Evolutionary conservation across 35 echinoderm and acorn worm species (phyloP).

Genomic region (Lytechinus pictus): DNA sequence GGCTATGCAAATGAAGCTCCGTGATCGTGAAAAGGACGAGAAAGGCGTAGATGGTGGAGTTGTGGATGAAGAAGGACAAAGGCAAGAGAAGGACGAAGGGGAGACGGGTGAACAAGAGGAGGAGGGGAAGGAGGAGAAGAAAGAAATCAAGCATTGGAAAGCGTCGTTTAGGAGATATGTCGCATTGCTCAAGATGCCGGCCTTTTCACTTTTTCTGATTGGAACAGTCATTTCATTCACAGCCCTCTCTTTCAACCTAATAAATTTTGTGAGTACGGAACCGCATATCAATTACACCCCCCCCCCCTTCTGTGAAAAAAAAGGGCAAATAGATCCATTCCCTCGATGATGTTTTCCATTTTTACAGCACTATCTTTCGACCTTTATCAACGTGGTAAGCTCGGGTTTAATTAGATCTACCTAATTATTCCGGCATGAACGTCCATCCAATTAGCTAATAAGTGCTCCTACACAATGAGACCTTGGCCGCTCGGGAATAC

Average conservation of each 20-base stretch:
- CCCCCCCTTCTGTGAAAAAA: no score
- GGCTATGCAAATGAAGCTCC: neutral
- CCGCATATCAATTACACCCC: no score
- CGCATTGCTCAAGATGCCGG: neutral
- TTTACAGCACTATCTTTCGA: no score
- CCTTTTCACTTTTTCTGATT: neutral
- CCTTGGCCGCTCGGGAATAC: no score
- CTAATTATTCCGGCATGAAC: no score
- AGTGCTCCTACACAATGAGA: no score
- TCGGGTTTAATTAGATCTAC: no score
- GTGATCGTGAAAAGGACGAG: neutral
- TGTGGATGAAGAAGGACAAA: neutral
- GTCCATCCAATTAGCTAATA: no score
- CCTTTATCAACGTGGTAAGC: no score
- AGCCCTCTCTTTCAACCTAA: slow-evolving; percentile 34
- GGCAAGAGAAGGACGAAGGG: neutral
- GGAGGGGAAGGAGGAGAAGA: neutral
- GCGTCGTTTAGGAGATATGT: neutral
- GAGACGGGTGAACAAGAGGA: neutral
- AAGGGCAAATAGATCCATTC: no score
- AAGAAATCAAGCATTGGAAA: neutral
- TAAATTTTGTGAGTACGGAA: slow-evolving; percentile 28
- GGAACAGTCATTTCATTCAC: slow-evolving; percentile 31
- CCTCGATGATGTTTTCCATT: no score
- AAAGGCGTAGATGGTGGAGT: neutral